phyloP scores from a whole-genome alignment of 2,888 invertebrate genomes.

The Heterodera filipjevi region DNA sequence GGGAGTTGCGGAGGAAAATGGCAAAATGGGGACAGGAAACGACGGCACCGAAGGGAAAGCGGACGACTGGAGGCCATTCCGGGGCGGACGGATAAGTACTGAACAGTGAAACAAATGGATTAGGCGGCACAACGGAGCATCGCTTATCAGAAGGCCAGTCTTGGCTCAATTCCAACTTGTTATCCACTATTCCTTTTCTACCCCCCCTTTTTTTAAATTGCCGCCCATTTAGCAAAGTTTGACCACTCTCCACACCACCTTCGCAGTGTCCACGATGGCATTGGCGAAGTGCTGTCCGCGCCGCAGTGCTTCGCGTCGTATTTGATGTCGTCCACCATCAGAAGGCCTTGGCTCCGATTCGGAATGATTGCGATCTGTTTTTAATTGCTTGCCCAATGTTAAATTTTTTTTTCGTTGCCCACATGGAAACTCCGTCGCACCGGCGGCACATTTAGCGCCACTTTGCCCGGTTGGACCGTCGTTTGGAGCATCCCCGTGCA shows the following conservation, averaged over 20 bases:
- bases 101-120: conserved; percentile 4
- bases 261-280: conserved; percentile 9
- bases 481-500: conserved; percentile 62
- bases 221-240: no score
- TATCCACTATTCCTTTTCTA: no score
- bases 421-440: conserved; percentile 56
- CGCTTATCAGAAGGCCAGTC: no score
- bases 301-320: conserved; percentile 57
- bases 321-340: conserved; percentile 59
- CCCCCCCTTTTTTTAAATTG: no score
- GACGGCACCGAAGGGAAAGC: neutral
- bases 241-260: no score
- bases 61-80: neutral
- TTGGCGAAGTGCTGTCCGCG: conserved; percentile 13
- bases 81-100: conserved; percentile 11
- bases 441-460: conserved; percentile 59
- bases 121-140: no score
- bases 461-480: conserved; percentile 61
- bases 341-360: conserved; percentile 50
- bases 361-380: conserved; percentile 58
- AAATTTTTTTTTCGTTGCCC: neutral
- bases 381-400: conserved; percentile 2
- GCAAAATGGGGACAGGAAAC: neutral
- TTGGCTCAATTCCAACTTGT: no score
- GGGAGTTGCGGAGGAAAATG: neutral